phyloP scores from a whole-genome alignment of 2,888 invertebrate species.

The Ophion costatus region DNA sequence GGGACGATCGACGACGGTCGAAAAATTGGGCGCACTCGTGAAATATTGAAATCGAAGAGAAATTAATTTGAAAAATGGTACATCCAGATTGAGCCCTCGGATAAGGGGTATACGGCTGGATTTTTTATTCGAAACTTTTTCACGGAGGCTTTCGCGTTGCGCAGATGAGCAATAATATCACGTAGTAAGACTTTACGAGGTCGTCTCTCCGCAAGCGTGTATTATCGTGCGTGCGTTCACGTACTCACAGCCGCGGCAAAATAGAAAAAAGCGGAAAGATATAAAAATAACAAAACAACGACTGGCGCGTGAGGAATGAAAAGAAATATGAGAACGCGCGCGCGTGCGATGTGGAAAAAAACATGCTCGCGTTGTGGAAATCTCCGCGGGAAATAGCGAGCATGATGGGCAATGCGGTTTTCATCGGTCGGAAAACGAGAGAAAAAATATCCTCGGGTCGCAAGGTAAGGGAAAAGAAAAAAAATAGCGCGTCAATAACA shows the following conservation, averaged over 20 bases:
- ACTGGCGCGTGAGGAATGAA: not conserved
- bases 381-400: constrained; percentile 33
- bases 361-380: constrained; percentile 72
- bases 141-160: constrained; percentile 77
- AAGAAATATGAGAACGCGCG: constrained; percentile 49
- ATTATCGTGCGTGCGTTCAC: constrained; percentile 1
- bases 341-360: constrained; percentile 80
- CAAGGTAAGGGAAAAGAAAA: not conserved
- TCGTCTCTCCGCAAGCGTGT: constrained; percentile 24
- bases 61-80: no score
- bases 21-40: no score
- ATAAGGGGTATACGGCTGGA: no score
- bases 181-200: constrained; percentile 81
- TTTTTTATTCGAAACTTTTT: constrained; percentile 61
- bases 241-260: not conserved
- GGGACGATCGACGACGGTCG: no score
- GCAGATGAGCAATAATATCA: constrained; percentile 82
- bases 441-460: not conserved
- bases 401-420: constrained; percentile 50
- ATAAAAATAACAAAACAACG: not conserved
- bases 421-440: constrained; percentile 10
- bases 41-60: no score
- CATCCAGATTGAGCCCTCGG: no score
- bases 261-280: not conserved
- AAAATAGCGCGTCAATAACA: not conserved